phyloP scores from a whole-genome alignment of 2,888 invertebrate species.

The Perdita meconis region DNA sequence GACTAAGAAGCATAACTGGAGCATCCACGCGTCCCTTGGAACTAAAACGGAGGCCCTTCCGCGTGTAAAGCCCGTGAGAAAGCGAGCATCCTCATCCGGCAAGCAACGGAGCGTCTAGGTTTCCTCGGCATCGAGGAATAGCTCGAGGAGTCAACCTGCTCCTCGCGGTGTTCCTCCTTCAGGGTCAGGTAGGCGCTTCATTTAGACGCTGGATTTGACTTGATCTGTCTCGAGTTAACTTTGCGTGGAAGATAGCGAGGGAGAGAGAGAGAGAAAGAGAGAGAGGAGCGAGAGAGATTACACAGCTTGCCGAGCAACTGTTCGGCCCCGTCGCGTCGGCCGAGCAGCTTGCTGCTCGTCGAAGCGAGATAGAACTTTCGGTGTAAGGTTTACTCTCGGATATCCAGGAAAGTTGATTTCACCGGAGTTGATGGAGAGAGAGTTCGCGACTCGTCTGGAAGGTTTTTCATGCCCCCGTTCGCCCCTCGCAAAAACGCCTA shows the following conservation, averaged over 20 bases:
- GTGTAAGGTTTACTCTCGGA: slow-evolving; percentile 59
- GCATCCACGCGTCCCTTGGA: slow-evolving; percentile 24
- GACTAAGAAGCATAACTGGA: slow-evolving; percentile 25
- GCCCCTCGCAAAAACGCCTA: neutral
- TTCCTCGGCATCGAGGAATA: neutral
- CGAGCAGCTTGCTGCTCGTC: slow-evolving; percentile 56
- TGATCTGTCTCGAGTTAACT: slow-evolving; percentile 62
- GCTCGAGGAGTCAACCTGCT: neutral
- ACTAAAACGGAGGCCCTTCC: slow-evolving; percentile 47
- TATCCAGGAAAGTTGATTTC: slow-evolving; percentile 64
- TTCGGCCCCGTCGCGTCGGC: slow-evolving; percentile 35
- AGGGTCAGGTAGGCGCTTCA: slow-evolving; percentile 32
- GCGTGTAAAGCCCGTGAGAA: slow-evolving; percentile 72
- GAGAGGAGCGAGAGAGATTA: slow-evolving; percentile 70
- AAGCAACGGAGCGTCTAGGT: slow-evolving; percentile 8
- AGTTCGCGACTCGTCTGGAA: slow-evolving; percentile 46
- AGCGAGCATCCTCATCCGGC: slow-evolving; percentile 40
- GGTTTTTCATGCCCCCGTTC: slow-evolving; percentile 22
- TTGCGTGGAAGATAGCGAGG: too few species aligned
- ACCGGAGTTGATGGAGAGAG: slow-evolving; percentile 46
- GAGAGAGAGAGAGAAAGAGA: too few species aligned
- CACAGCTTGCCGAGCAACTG: slow-evolving; percentile 56
- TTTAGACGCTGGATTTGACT: slow-evolving; percentile 64
- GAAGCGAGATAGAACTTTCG: slow-evolving; percentile 60
- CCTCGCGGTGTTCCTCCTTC: neutral